These are phyloP conservation scores for Macrotis lagotis DNA, from an alignment of 2,113 vertebrate species.

Conservation along the genomic window DNA sequence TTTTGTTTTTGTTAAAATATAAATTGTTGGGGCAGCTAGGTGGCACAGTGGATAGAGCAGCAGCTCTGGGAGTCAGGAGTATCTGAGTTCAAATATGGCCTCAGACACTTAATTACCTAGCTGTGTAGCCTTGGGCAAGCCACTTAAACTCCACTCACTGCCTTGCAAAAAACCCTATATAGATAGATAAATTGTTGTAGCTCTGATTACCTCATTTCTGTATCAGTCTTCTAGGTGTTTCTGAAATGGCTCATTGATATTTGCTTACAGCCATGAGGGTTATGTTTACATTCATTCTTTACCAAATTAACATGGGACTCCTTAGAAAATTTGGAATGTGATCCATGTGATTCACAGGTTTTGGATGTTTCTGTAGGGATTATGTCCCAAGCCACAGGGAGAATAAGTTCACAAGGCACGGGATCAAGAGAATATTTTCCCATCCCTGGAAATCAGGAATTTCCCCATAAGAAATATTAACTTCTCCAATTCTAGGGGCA, in stretches of 20 bases:
- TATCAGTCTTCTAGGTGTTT: background rate
- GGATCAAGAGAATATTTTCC: background rate
- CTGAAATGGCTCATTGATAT: background rate
- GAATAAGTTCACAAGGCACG: background rate
- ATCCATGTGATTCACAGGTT: background rate
- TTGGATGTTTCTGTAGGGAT: background rate
- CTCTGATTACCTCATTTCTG: background rate
- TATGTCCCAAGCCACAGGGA: slow-evolving; percentile 7
- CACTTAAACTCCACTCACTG: no score
- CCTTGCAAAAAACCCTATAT: no score
- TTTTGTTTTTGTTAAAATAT: no score
- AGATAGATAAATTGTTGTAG: background rate
- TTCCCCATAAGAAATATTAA: slow-evolving; percentile 13
- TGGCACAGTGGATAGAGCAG: no score
- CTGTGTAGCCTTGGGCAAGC: no score
- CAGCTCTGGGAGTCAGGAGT: no score
- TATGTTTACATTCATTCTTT: background rate
- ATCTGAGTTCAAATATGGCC: no score
- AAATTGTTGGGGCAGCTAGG: no score
- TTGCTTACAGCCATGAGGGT: background rate
- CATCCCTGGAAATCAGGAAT: slow-evolving; percentile 1
- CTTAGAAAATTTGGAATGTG: background rate
- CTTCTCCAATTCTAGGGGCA: no score
- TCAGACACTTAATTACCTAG: no score
- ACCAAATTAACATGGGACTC: slow-evolving; percentile 4